Evolutionary conservation across 1,140 invertebrate genomes (phyloP), one percentile per base, ranked within the genome.

Genomic region (Cecropterus lyciades): DNA sequence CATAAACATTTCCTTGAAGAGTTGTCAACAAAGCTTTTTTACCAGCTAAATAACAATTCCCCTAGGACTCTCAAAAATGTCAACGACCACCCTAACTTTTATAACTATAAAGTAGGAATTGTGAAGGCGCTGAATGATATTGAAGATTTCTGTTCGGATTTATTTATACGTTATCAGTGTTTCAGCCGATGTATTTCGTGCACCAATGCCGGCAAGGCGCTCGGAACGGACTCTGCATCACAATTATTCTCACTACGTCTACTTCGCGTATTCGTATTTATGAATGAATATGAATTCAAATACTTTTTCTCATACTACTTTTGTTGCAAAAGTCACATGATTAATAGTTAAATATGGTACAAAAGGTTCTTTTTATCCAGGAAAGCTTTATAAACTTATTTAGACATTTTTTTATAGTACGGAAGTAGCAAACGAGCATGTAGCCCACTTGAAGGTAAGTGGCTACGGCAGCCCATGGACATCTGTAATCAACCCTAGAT

Each of bases 111-210:
- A 45, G n/a, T 43, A 56, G 42, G 16, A n/a, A 33, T 55, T 40
- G 30, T 55, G 33, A 9, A 42, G 24, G 5, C 5, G 8, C 8
- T 56, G 20, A 15, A 45, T 27, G 42, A 30, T 46, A 43, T 45
- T 59, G 20, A 10, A 46, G 20, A 45, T 30, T 59, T 46, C 43
- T 46, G 24, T 11, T 59, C 20, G 4, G 55, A 43, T 59, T 59
- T 59, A 46, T 59, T 59, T 16, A 5, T 59, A 46, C 55, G 13
- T 42, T 55, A 55, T 55, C 52, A 55, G 9, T 42, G 16, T 55
- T 42, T 46, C 55, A 30, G 55, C 40, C 17, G 40, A 57, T 57
- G 13, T 59, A 46, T 59, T 59, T 45, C 55, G 33, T 46, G 20
- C 42, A 59, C 7, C 42, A 42, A 46, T 59, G 42, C 42, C 42